Base-by-base conservation (phyloP, 1,140 invertebrate species). In the Solenopsis invicta region DNA sequence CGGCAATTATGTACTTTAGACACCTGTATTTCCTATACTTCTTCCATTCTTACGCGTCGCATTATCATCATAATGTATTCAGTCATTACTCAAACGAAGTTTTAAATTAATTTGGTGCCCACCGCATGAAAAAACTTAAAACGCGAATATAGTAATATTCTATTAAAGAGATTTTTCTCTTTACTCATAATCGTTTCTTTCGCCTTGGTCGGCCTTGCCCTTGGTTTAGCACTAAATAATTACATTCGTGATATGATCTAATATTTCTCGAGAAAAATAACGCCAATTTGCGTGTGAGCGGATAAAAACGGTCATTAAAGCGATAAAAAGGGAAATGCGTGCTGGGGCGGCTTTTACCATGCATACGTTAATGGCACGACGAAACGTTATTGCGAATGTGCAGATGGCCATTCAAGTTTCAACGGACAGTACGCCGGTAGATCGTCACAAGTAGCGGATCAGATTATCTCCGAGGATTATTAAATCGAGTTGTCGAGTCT, bases 281-380 rank as follows among this genome's bases (percentile, higher is more conserved):
- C 6, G 12, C n/a, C 21, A 82, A 61, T 74, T 82, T 50, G 69
- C 80, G 69, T 75, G 80, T 18, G 24, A 61, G 12, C 18, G 4
- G 5, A 72, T 8, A 41, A 78, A 78, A 56, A 82, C 29, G 52
- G 21, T 59, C 8, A 9, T 6, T 82, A 74, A 84, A 62, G 24
- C 24, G 21, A 84, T 34, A 48, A 67, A 74, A 45, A 82, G 29
- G 18, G 10, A 34, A 74, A 76, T 85, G 59, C 75, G 78, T 82
- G 74, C 62, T 80, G 13, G 37, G 13, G 18, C 4, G 6, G 50
- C 72, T 56, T 56, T 78, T 86, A 91, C 34, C 81, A 69, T 67
- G 29, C 66, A 76, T 67, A 71, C 67, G 67, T 87, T 91, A 89
- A 91, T 91, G 59, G 61, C 29, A 50, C 41, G 24, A 50, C 59